Conservation (phyloP, 2,113 vertebrate genomes). For the Eublepharis macularius region DNA sequence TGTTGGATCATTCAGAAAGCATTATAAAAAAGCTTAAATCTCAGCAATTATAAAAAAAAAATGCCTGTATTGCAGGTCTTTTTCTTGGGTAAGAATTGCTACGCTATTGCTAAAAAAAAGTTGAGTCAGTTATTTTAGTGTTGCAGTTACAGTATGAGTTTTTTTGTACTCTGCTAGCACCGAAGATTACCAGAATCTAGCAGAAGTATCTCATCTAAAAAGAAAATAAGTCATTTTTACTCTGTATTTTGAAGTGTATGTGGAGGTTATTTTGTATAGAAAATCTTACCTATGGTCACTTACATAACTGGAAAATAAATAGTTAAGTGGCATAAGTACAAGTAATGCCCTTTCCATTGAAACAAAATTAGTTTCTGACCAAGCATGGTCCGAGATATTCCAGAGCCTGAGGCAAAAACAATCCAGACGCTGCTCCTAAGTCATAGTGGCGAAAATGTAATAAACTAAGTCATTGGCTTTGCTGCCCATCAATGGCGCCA, state of each 20-base stretch:
- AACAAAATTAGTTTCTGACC: neutral
- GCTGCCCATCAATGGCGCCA: no score
- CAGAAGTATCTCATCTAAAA: neutral
- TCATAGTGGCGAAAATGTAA: no score
- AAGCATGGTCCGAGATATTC: neutral
- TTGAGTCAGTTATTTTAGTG: no score
- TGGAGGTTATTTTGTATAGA: neutral
- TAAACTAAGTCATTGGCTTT: no score
- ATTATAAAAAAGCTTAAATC: no score
- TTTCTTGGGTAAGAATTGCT: no score
- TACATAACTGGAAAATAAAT: neutral
- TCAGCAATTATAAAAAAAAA: no score
- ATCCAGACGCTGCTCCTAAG: no score
- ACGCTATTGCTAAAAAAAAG: no score
- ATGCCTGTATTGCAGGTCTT: no score
- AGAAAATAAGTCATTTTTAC: neutral
- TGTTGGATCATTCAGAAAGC: neutral
- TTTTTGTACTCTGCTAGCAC: neutral
- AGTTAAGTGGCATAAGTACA: neutral
- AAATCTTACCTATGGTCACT: neutral
- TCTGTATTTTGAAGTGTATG: neutral
- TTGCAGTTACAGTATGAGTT: no score
- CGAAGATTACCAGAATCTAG: neutral
- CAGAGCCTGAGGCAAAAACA: no score
- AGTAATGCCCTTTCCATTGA: neutral